These are phyloP conservation scores for Morphnarchus princeps DNA, from an alignment of 2,113 vertebrate species.

Conservation along the genomic window DNA sequence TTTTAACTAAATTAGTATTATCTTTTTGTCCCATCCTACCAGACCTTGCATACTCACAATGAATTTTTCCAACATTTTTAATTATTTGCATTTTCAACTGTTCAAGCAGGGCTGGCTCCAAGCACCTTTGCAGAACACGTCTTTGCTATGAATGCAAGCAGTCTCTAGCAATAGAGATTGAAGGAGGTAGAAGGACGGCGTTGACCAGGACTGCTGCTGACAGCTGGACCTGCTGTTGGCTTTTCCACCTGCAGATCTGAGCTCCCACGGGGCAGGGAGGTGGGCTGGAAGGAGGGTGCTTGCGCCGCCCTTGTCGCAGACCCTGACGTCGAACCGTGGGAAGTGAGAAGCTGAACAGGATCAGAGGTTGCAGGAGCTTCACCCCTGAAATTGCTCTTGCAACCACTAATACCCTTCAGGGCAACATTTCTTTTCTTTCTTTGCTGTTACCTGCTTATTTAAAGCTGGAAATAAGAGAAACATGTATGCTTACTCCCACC, in stretches of 20 bases:
- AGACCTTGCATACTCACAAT: not conserved
- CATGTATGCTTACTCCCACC: fast-evolving
- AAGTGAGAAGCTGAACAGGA: not conserved
- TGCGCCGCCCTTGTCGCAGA: not conserved
- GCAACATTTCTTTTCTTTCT: not conserved
- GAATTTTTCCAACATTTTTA: not conserved
- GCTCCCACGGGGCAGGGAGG: not conserved
- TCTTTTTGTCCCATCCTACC: not conserved
- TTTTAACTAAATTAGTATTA: not conserved
- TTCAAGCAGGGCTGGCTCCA: not conserved
- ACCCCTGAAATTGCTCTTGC: not conserved
- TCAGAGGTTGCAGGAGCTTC: not conserved
- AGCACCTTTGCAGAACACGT: not conserved
- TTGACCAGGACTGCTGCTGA: not conserved
- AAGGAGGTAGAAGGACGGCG: not conserved
- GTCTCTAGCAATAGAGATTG: not conserved
- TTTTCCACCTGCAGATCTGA: not conserved
- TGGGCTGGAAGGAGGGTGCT: not conserved
- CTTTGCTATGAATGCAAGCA: not conserved
- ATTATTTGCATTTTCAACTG: not conserved
- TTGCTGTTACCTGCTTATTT: not conserved
- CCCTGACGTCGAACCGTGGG: not conserved
- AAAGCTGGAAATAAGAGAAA: not conserved
- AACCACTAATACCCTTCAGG: not conserved
- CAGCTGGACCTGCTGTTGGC: not conserved